Conservation (phyloP, 2,797 vertebrate genomes). For the Neosilurus mollespiculum region DNA sequence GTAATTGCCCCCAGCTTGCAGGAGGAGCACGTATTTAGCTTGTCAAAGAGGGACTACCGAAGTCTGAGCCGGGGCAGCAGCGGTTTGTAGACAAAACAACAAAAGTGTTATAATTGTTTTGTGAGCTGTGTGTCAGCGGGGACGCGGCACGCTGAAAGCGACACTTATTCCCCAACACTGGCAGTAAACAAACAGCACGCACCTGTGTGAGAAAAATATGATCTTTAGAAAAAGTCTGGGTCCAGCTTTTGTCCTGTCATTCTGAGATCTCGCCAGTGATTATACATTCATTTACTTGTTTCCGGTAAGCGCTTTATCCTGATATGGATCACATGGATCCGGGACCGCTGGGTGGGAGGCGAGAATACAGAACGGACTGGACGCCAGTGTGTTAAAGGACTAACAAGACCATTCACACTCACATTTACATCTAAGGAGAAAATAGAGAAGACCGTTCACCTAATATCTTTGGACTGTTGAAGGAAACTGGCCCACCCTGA, state of each 20-base stretch:
- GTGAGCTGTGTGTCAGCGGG: conserved; percentile 66
- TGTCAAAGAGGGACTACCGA: conserved; percentile 60
- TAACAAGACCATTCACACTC: background rate
- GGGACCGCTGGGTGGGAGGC: background rate
- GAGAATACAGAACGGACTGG: background rate
- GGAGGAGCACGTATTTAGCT: conserved; percentile 57
- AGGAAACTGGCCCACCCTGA: too few species aligned
- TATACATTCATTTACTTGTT: background rate
- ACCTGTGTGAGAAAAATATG: conserved; percentile 67
- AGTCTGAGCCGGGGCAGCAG: conserved; percentile 58
- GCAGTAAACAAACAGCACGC: conserved; percentile 63
- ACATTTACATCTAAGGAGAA: too few species aligned
- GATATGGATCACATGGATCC: background rate
- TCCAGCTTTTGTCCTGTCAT: conserved; percentile 60
- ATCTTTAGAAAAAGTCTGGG: conserved; percentile 77
- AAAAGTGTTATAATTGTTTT: conserved; percentile 71
- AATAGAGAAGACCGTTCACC: too few species aligned
- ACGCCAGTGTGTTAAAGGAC: background rate
- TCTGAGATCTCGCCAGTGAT: background rate
- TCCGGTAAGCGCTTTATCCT: too few species aligned
- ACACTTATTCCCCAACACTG: conserved; percentile 63
- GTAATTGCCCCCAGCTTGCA: conserved; percentile 54
- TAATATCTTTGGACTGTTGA: too few species aligned
- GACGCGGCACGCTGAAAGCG: conserved; percentile 63
- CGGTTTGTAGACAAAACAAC: conserved; percentile 66